Base-by-base conservation (phyloP, 1,140 invertebrate species). In the Luehdorfia chinensis region DNA sequence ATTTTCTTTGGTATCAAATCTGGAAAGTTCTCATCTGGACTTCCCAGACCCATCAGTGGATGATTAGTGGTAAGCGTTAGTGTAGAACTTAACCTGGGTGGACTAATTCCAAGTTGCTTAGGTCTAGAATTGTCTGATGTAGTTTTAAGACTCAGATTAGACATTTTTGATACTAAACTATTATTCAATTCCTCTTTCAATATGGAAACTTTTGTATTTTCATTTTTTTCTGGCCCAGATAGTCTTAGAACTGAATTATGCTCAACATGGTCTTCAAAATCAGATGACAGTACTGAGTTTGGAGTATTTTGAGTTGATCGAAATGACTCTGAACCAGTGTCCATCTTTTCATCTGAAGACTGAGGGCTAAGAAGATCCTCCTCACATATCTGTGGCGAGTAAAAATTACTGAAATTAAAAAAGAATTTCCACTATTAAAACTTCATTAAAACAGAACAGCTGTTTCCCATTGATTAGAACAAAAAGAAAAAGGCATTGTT, bases 261-360 rank as follows among this genome's bases (percentile, higher is more conserved):
- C 4, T 66, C 57, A 4, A 47, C 53, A 6, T 69, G 59, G 3
- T 44, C 77, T 4, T 79, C 77, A 8, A 64, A 75, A 36, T 78
- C 71, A 18, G 74, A 75, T 0, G 61, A 66, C 6, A 56, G 50
- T 4, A 66, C 61, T 0, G 79, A 84, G 47, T 73, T 77, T 0
- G 80, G 70, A 0, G 77, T 84, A 19, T 73, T 66, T 37, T 76
- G 75, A 1, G 63, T 55, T 18, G 52, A 76, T 6, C 23, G 57
- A 19, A 68, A 58, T 1, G 74, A 77, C 30, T 84, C 79, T 0
- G 79, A 79, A 1, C 65, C 74, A 0, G 79, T 84, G 52, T 84
- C 80, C 80, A 84, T 81, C 47, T 74, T 81, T 12, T 81, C 77
- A 43, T 81, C 80, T 28, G 75, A 84, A 7, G 79, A 79, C 34